Evolutionary conservation across 2,888 invertebrate species (phyloP), one percentile per base, ranked within the genome.

Genomic region (Sycophila texana): DNA sequence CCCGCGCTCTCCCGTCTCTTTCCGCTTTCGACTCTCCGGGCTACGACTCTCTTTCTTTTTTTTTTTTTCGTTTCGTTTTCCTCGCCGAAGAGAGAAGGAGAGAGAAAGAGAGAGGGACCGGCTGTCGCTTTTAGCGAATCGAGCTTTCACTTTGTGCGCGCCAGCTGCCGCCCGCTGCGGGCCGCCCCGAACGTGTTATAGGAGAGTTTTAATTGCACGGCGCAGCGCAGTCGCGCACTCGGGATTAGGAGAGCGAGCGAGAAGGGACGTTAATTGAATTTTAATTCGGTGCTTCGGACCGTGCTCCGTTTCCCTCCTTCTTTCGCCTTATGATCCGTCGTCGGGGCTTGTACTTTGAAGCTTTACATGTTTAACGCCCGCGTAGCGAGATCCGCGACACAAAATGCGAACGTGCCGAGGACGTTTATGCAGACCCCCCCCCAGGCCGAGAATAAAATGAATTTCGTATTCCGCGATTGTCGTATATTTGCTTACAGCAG

Each of bases 261-360:
- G 80, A 83, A 76, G 65, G 83, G 75, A 65, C 68, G 68, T 71
- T 80, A 80, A 80, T 80, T 80, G 80, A 76, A 80, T 80, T 80
- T 76, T 80, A 76, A 80, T 80, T 80, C 60, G 73, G 61, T 68
- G 73, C 73, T 73, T 61, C 63, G 61, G 61, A 60, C 53, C 61
- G 78, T 58, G 26, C 14, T 14, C n/a, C 53, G 53, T n/a, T 14
- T 14, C n/a, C 16, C 53, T 53, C 53, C 16, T n/a, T 14, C 53
- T 14, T 39, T 39, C 74, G 68, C 68, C 63, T 70, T 78, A 78
- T 68, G 71, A 77, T 68, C 78, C 49, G 63, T 68, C 49, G 53
- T 74, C 58, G 66, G 74, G 70, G 74, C 65, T 79, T 74, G 79
- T 74, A 66, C 74, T 70, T 74, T 74, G 39, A 70, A 71, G 79